These are phyloP conservation scores for Albula goreensis DNA, from an alignment of 2,113 vertebrate species.

Conservation along the genomic window DNA sequence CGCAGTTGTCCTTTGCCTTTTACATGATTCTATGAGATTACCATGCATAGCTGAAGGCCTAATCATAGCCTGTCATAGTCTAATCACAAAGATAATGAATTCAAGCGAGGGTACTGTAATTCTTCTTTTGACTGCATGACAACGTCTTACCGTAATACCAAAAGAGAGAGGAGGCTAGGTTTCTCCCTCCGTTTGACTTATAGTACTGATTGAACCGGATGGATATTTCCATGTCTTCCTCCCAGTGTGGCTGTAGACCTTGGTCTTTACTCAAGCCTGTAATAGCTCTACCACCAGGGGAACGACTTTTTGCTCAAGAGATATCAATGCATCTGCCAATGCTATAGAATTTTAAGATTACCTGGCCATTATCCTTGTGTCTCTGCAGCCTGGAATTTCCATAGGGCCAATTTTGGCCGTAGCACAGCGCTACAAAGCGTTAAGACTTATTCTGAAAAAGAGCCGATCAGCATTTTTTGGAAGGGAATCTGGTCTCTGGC, in stretches of 20 bases:
- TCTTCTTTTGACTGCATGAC: not conserved
- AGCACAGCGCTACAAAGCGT: not conserved
- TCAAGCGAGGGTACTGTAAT: not conserved
- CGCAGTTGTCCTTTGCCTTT: not conserved
- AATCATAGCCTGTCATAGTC: not conserved
- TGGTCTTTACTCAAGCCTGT: not conserved
- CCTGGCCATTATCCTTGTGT: not conserved
- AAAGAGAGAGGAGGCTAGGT: not conserved
- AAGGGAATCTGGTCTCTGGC: not conserved
- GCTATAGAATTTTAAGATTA: not conserved
- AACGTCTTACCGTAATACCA: not conserved
- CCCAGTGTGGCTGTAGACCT: not conserved
- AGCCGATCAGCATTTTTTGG: not conserved
- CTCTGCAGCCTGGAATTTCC: not conserved
- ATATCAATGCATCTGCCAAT: not conserved
- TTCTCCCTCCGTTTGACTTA: not conserved
- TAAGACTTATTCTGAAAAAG: slow-evolving; percentile 1
- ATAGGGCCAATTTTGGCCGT: not conserved
- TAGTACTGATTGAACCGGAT: not conserved
- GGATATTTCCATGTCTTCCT: not conserved
- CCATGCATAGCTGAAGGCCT: not conserved
- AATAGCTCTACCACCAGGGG: not conserved
- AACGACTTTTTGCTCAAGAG: not conserved
- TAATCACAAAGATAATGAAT: not conserved
- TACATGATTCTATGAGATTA: not conserved